Evolutionary conservation across 2,113 vertebrate species (phyloP).

Genomic region (Leptobrachium ailaonicum): DNA sequence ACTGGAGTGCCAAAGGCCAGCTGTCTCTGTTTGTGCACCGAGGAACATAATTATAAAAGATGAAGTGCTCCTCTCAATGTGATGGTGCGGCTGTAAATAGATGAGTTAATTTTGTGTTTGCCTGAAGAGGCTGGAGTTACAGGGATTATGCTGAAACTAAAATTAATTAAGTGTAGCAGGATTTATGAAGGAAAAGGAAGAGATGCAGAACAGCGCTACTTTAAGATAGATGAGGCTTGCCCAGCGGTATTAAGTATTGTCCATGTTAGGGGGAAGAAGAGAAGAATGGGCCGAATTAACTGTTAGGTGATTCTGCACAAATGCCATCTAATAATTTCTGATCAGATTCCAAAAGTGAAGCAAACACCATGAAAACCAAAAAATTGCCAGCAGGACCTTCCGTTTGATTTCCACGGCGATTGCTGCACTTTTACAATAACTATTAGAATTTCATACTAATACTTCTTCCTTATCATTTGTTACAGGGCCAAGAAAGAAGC

Average conservation of each 20-base stretch:
- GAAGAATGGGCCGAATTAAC: not conserved
- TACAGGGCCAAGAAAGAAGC: too few relatives aligned
- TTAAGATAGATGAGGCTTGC: conserved; percentile 33
- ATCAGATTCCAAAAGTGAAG: too few relatives aligned
- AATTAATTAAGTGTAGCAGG: conserved; percentile 99
- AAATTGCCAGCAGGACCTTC: too few relatives aligned
- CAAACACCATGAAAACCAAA: too few relatives aligned
- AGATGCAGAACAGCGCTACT: conserved; percentile 80
- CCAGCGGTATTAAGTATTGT: conserved; percentile 3
- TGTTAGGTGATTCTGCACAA: not conserved
- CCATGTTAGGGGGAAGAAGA: not conserved
- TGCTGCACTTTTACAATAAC: too few relatives aligned
- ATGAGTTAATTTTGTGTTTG: conserved; percentile 99
- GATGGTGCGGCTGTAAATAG: conserved; percentile 93
- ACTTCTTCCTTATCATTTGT: too few relatives aligned
- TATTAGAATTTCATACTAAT: too few relatives aligned
- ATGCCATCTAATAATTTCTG: too few relatives aligned
- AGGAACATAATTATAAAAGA: conserved; percentile 99
- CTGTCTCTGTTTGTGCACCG: not conserved
- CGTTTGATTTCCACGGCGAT: too few relatives aligned
- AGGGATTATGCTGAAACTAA: conserved; percentile 91
- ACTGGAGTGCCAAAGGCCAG: too few relatives aligned
- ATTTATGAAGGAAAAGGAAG: conserved; percentile 96
- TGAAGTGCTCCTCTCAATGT: conserved; percentile 98
- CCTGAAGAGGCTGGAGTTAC: conserved; percentile 98